Percentiles rank a stretch among this genome's conserved stretches.
These are phyloP conservation scores for Hippoglossus stenolepis DNA, from an alignment of 2,113 vertebrate genomes.

Conservation along the genomic window DNA sequence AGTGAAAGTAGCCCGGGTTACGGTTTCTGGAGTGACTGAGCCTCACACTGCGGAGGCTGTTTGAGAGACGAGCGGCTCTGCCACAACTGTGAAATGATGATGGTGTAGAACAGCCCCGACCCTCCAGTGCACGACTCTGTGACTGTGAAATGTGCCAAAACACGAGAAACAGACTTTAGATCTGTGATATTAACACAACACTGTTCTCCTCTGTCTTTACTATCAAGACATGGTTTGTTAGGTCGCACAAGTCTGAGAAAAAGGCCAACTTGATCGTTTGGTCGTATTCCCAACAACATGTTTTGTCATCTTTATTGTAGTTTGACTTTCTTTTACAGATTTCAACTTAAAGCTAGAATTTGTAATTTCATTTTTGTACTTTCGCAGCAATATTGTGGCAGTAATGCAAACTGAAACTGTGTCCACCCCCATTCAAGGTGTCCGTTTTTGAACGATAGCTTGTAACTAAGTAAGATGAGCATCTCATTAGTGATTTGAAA, in stretches of 20 bases:
- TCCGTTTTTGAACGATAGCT: not conserved
- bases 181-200: constrained; percentile 24
- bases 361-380: not conserved
- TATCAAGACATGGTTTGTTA: not conserved
- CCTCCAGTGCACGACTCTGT: constrained; percentile 41
- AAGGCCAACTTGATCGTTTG: not conserved
- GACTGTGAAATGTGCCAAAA: constrained; percentile 68
- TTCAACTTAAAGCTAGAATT: constrained; percentile 15
- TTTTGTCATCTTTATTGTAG: constrained; percentile 10
- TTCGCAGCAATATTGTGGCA: constrained; percentile 40
- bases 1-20: constrained; percentile 96
- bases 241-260: not conserved
- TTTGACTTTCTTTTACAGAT: constrained; percentile 34
- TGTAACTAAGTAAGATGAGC: constrained; percentile 10
- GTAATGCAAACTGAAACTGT: constrained; percentile 35
- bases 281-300: not conserved
- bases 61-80: constrained; percentile 72
- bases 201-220: not conserved
- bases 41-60: constrained; percentile 90
- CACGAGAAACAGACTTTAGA: constrained; percentile 16
- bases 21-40: constrained; percentile 93
- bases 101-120: constrained; percentile 36
- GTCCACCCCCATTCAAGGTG: constrained; percentile 18
- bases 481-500: constrained; percentile 24
- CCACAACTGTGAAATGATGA: constrained; percentile 34